Base-by-base conservation (phyloP, 2,888 invertebrate genomes). In the Trichopria drosophilae region DNA sequence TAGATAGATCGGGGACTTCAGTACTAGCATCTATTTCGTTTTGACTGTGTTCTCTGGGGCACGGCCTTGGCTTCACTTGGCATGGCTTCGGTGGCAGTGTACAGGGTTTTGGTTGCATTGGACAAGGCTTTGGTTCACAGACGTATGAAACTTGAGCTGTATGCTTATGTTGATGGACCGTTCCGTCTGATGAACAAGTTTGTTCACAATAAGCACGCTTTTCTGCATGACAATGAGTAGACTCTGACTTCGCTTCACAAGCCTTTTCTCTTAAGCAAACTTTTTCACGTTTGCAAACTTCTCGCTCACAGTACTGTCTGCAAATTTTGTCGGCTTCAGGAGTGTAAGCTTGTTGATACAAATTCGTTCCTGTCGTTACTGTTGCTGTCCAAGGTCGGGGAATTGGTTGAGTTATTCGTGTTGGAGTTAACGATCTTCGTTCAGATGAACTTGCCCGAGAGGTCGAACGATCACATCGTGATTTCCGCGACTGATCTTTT, bases 301-400 rank as follows among this genome's bases (percentile, higher is more conserved):
- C 53, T 24, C 60, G 58, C 12, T 65, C 65, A 19, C 57, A 58
- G 22, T 58, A 66, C 36, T 26, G 61, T 45, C 6, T 60, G 36
- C 28, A 59, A 2, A 61, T 43, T 13, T 53, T 53, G 3, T 59
- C 57, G 1, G 62, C 56, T 29, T 66, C 65, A 3, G 63, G 49
- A 1, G 53, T 45, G 32, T 69, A 69, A 6, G 60, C 63, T 36
- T 71, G 68, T 32, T 71, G 63, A 47, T 68, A 75, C 3, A 70
- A 57, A 32, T 66, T 72, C 1, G 64, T 55, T 3, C 68, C 67
- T 0, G 66, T 58, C 0, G 68, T 67, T 1, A 73, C 75, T 1
- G 72, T 73, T 1, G 74, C 74, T 1, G 69, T 72, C 75, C 75
- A 75, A 1, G 75, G 75, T 37, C 66, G 62, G 1, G 75, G 75